Conservation (phyloP, 2,888 invertebrate species). For the Lithosia quadra region DNA sequence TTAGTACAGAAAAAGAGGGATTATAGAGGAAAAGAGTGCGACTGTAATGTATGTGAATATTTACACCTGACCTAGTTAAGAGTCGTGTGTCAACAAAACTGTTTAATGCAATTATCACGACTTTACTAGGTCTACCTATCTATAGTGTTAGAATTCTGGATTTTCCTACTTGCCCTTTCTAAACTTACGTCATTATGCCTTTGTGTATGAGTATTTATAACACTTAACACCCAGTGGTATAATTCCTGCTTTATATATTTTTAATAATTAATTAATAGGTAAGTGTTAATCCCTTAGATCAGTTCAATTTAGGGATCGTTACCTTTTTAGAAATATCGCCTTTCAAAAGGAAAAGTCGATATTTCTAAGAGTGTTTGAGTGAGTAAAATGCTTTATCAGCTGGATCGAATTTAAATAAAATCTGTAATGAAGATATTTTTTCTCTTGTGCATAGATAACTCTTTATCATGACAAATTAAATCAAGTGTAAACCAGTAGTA, state of each 20-base stretch:
- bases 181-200: not conserved
- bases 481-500: not conserved
- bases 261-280: too few species aligned
- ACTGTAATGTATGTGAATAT: not conserved
- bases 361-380: too few species aligned
- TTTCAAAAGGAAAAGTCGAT: too few species aligned
- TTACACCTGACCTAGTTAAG: conserved; percentile 15
- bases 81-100: not conserved
- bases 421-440: not conserved
- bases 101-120: not conserved
- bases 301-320: too few species aligned
- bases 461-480: not conserved
- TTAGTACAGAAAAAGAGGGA: conserved; percentile 10
- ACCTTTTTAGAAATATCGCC: too few species aligned
- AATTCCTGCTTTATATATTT: too few species aligned
- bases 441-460: too few species aligned
- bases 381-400: not conserved
- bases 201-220: too few species aligned
- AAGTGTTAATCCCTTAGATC: too few species aligned
- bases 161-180: not conserved
- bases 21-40: conserved; percentile 8
- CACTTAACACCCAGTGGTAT: too few species aligned
- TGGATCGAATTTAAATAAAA: not conserved
- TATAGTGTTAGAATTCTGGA: not conserved
- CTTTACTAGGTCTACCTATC: not conserved